A percentile compares a stretch with the other conserved stretches of the same genome.
Conservation (phyloP, 2,113 vertebrate species). For the Urocolius indicus region DNA sequence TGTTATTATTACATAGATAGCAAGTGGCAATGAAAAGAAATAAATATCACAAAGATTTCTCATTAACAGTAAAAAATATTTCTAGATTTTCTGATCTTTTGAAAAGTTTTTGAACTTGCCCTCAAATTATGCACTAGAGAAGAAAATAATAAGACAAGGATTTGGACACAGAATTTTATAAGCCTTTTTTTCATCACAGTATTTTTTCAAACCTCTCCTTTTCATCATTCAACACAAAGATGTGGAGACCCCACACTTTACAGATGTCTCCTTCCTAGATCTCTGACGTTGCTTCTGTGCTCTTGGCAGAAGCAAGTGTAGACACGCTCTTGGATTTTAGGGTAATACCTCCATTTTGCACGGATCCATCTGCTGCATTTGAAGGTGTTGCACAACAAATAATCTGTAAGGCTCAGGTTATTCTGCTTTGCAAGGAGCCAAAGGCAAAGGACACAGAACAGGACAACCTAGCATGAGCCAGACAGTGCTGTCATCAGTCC, state of each 20-base stretch:
- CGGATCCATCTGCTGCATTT: not conserved
- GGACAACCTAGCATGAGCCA: not conserved
- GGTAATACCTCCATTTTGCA: not conserved
- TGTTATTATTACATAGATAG: rapidly evolving
- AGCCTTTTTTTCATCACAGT: not conserved
- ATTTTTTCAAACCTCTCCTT: not conserved
- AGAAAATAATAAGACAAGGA: not conserved
- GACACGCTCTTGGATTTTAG: not conserved
- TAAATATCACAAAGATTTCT: not conserved
- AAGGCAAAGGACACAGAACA: not conserved
- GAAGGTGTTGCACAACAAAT: not conserved
- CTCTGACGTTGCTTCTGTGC: not conserved
- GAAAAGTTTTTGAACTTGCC: not conserved
- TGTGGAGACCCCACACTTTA: not conserved
- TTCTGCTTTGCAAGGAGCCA: not conserved
- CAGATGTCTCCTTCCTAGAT: not conserved
- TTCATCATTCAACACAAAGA: not conserved
- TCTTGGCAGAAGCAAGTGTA: not conserved
- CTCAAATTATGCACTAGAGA: not conserved
- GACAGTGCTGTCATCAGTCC: not conserved
- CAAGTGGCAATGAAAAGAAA: not conserved
- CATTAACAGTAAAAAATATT: not conserved
- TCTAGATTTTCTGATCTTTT: not conserved
- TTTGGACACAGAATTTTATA: not conserved
- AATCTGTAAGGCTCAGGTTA: not conserved